These are phyloP conservation scores for Synaphobranchus kaupii DNA, from an alignment of 2,797 vertebrate genomes.

Conservation along the genomic window DNA sequence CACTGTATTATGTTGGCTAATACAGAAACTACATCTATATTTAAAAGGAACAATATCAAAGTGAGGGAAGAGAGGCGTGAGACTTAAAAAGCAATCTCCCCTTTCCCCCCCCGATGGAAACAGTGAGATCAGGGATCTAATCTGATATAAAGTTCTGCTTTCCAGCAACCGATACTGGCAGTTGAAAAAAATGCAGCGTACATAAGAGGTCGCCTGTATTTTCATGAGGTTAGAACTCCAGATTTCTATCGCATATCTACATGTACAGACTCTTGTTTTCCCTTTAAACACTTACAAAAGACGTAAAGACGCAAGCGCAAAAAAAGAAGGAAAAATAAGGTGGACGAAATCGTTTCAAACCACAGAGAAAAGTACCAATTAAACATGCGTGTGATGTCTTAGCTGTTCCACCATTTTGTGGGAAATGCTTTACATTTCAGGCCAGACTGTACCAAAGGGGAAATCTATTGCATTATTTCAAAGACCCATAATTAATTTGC, in stretches of 20 bases:
- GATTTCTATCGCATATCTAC: background rate
- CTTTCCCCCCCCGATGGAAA: background rate
- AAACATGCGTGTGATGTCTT: slow-evolving; percentile 35
- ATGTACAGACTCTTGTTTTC: background rate
- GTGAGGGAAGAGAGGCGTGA: no score
- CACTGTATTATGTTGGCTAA: background rate
- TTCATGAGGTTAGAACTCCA: background rate
- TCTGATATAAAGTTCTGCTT: background rate
- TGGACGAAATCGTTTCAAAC: no score
- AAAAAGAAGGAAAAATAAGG: background rate
- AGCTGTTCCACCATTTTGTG: slow-evolving; percentile 44
- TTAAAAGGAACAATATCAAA: background rate
- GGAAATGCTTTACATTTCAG: slow-evolving; percentile 52
- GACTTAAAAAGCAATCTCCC: background rate
- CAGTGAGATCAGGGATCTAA: background rate
- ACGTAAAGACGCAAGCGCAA: background rate
- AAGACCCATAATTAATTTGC: slow-evolving; percentile 50
- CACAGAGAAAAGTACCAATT: slow-evolving; percentile 15
- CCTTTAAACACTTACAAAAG: background rate
- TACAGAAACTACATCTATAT: background rate
- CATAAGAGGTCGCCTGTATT: background rate
- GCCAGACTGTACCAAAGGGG: slow-evolving; percentile 38
- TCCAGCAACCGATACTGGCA: background rate
- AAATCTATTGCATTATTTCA: slow-evolving; percentile 36
- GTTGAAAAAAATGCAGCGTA: background rate